Base-by-base conservation (phyloP, 2,113 vertebrate species). In the Vanacampus margaritifer region DNA sequence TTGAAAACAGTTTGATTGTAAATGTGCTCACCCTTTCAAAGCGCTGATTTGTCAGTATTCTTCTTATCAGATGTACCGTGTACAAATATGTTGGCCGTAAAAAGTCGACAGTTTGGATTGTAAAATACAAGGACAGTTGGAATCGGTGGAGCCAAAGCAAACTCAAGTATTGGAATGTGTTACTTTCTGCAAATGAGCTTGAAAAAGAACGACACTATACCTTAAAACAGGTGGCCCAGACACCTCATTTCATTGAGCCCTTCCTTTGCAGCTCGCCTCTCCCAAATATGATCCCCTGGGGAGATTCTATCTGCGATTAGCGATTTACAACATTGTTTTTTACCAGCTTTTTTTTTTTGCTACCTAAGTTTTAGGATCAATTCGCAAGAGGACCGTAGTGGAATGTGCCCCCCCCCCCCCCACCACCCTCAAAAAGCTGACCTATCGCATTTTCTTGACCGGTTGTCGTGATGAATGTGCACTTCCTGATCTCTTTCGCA, bases 371-470 rank as follows among this genome's bases (percentile, higher is more conserved):
- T 58, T 67, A 74, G 19, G 84, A 79, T 85, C 54, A 80, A 84
- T 86, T 91, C 88, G 88, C 68, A 89, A 71, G 68, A 83, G 84
- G 56, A 83, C 70, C 9, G 74, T 81, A 57, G 65, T 88, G 89
- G 90, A 91, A 92, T 90, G 89, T 89, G 87, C 87, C 85, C 74
- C 84, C 66, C 84, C 66, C 79, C 86, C 71, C 73, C 79, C 87
- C 78, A 71, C 85, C 45, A 32, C 81, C 73, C 53, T 79, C 72
- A 79, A 87, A 88, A 87, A 83, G 86, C 89, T 91, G 88, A 91
- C 86, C 77, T 76, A 82, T 88, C 87, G 86, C 78, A 85, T 87
- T 87, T 88, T 83, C 69, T 80, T 84, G 76, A 88, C 75, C 84
- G 83, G 85, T 80, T 83, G 78, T 75, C 82, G 86, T 84, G 85